Percentiles rank a stretch among this genome's conserved stretches.
These are phyloP conservation scores for Phenacoccus solenopsis DNA, from an alignment of 1,140 invertebrate species.

Conservation along the genomic window DNA sequence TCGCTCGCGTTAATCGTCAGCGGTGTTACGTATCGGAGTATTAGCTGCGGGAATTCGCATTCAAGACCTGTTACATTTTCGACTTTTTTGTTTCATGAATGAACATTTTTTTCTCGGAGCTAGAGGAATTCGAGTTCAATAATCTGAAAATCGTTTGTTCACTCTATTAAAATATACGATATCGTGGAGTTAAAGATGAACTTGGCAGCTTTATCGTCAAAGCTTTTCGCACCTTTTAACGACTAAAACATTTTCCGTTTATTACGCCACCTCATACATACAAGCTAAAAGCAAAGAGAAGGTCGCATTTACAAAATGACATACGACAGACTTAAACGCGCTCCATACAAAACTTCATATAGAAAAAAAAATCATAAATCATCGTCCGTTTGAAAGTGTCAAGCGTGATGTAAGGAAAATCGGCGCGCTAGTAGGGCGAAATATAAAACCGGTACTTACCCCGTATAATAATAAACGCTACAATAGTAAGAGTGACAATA, in stretches of 20 bases:
- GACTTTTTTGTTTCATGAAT: too few relatives aligned
- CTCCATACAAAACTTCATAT: background rate
- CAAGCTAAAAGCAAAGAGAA: background rate
- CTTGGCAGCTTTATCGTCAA: too few relatives aligned
- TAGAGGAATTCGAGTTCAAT: too few relatives aligned
- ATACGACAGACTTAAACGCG: background rate
- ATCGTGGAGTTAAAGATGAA: too few relatives aligned
- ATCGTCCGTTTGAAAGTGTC: conserved; percentile 1
- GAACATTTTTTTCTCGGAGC: too few relatives aligned
- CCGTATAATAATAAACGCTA: background rate
- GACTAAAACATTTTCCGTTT: background rate
- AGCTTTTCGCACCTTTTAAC: background rate
- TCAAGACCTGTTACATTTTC: too few relatives aligned
- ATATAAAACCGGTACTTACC: conserved; percentile 1
- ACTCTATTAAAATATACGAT: too few relatives aligned
- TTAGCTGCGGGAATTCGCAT: too few relatives aligned
- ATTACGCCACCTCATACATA: background rate
- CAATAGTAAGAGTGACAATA: background rate
- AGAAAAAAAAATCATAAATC: conserved; percentile 3
- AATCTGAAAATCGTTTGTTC: too few relatives aligned
- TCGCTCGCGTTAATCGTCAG: too few relatives aligned
- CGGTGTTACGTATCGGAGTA: too few relatives aligned
- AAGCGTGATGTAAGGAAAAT: background rate
- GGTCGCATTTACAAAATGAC: background rate
- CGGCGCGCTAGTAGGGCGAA: background rate